Base-by-base conservation (phyloP, 2,113 vertebrate genomes). In the Echinops telfairi region DNA sequence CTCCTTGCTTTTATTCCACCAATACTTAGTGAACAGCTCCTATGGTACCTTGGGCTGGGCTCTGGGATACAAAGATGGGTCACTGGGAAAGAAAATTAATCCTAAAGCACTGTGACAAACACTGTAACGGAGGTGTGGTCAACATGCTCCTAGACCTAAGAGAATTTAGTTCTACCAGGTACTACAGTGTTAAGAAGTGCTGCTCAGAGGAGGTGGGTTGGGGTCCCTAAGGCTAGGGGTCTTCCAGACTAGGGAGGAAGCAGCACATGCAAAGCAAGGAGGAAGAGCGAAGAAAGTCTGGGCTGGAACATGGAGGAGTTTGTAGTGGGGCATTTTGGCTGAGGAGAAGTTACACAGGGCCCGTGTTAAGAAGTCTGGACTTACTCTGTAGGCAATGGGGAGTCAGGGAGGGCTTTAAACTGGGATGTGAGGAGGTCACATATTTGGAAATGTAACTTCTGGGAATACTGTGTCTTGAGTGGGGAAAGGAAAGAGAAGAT, bases 371-470 rank as follows among this genome's bases (percentile, higher is more conserved):
- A 29, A 77, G 4, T 43, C 57, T 82, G 60, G 27, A 83, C 58
- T 29, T 83, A 38, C 57, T 40, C 0, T 29, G 16, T 73, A 64
- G 43, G 36, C 66, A 91, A 16, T 20, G 25, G 22, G 64, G 29
- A 81, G 16, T 40, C 29, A 62, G 40, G 40, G 25, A 92, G 90
- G 40, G 73, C 62, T 62, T 89, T 78, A 62, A 87, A 14, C 27
- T 94, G 86, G 76, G 33, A 93, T 0, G 31, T 79, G 60, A 73
- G 19, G 36, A 73, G 19, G 36, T 58, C 53, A 85, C 58, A 23
- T 88, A 40, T 58, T 38, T 43, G 33, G 31, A 89, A 93, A 92
- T 38, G 64, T 57, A 84, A 75, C n/a, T 84, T 22, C 82, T 75
- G 15, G 43, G 40, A 58, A 23, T 71, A 60, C 33, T 83, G 29